Conservation (phyloP, 2,888 invertebrate species). For the Ametastegia equiseti region DNA sequence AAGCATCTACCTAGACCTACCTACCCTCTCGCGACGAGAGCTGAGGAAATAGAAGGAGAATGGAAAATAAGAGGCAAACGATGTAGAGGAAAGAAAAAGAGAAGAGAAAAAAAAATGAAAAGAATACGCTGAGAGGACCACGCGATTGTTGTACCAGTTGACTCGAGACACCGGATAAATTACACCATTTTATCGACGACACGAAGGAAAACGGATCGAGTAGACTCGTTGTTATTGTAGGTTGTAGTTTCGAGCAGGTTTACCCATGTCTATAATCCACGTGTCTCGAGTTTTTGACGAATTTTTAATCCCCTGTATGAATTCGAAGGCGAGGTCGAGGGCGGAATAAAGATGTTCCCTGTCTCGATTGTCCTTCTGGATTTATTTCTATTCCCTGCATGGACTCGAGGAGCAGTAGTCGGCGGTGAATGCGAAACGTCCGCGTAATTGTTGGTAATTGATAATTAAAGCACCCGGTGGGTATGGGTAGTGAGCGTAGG, state of each 20-base stretch:
- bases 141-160: conserved; percentile 20
- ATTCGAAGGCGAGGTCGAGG: neutral
- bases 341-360: neutral
- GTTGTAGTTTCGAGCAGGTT: no score
- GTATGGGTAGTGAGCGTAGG: neutral
- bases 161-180: conserved; percentile 8
- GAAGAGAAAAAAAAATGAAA: neutral
- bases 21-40: neutral
- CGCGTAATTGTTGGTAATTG: conserved; percentile 21
- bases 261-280: no score
- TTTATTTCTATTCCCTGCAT: neutral
- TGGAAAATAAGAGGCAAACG: no score
- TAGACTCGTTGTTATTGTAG: neutral
- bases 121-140: neutral
- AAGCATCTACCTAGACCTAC: no score
- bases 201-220: neutral
- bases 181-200: conserved; percentile 17
- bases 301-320: neutral
- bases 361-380: neutral
- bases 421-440: no score
- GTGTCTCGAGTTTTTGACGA: neutral
- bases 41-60: neutral
- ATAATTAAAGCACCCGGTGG: neutral
- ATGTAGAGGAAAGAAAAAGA: neutral
- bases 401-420: neutral